phyloP scores from a whole-genome alignment of 2,797 vertebrate genomes.

The Muscicapa comitata region DNA sequence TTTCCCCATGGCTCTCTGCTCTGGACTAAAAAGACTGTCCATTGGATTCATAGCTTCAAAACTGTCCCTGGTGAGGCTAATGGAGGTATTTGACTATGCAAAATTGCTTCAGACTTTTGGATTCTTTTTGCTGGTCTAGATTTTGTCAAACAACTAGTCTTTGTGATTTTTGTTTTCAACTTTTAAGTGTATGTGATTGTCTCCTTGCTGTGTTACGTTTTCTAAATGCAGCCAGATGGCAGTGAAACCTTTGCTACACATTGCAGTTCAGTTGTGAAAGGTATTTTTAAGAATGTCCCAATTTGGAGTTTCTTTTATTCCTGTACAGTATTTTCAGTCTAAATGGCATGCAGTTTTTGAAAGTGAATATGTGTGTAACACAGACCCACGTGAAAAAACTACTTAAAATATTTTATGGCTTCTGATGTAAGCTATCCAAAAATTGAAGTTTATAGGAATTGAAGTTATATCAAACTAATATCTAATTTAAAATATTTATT shows the following conservation, averaged over 20 bases:
- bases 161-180: not conserved
- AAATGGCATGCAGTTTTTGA: not conserved
- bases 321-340: not conserved
- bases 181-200: not conserved
- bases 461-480: not conserved
- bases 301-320: not conserved
- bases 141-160: not conserved
- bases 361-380: not conserved
- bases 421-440: not conserved
- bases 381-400: not conserved
- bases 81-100: not conserved
- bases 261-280: not conserved
- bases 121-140: not conserved
- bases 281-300: not conserved
- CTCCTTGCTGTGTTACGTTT: not conserved
- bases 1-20: fast-evolving
- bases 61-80: fast-evolving
- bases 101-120: not conserved
- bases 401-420: not conserved
- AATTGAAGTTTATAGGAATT: not conserved
- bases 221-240: not conserved
- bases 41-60: not conserved
- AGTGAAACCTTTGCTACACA: not conserved
- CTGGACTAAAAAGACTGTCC: not conserved
- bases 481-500: not conserved